These are phyloP conservation scores for Nasonovia ribisnigri DNA, from an alignment of 2,888 invertebrate species.

Conservation along the genomic window DNA sequence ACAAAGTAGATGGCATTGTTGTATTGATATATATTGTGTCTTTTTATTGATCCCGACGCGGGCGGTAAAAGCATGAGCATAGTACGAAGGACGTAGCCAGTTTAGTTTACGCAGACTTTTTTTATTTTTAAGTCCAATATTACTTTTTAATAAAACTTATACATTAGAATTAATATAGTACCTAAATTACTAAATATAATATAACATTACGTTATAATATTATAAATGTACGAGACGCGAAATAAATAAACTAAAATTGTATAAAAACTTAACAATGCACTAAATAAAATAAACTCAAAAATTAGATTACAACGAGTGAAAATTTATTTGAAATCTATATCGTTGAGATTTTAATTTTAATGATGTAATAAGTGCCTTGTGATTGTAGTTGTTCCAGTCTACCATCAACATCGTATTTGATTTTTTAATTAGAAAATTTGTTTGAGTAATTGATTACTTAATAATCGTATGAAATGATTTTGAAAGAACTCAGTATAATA, in stretches of 20 bases:
- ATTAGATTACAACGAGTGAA: not conserved
- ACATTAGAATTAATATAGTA: not conserved
- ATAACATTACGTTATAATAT: not conserved
- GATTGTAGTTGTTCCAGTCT: not conserved
- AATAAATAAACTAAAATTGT: not conserved
- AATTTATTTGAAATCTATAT: not conserved
- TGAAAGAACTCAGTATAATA: not conserved
- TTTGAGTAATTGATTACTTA: not conserved
- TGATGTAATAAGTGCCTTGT: not conserved
- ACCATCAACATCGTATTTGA: not conserved
- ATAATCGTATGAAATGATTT: not conserved
- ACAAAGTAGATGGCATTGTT: constrained; percentile 25
- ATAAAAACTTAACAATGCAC: not conserved
- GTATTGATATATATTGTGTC: constrained; percentile 22
- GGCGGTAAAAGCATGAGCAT: not conserved
- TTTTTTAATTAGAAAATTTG: not conserved
- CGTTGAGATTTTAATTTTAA: not conserved
- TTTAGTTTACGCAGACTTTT: not conserved
- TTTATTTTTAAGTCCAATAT: constrained; percentile 4
- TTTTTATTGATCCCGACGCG: constrained; percentile 49
- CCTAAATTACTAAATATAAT: not conserved
- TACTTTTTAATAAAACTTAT: not conserved
- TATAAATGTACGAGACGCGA: not conserved
- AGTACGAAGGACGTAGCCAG: not conserved
- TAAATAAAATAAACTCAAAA: not conserved